Conservation (phyloP, 2,113 vertebrate genomes). For the Balaeniceps rex region DNA sequence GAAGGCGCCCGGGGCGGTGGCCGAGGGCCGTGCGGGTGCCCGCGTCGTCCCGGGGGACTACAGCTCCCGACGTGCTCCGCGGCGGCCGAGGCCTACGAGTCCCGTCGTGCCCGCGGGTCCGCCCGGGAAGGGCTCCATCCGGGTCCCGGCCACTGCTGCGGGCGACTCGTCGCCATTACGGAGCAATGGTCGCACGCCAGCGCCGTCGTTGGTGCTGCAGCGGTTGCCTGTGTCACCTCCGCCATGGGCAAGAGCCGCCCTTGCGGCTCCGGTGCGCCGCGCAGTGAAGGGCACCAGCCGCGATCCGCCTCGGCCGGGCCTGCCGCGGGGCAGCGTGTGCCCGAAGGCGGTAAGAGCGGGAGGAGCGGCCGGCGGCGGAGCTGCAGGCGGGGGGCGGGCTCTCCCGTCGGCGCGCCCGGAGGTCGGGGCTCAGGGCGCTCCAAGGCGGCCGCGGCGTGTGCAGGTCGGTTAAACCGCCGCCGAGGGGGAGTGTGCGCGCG, state of each 20-base stretch:
- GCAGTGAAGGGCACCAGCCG: slow-evolving; percentile 70
- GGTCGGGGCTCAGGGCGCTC: not conserved
- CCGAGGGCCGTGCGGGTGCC: too few species aligned
- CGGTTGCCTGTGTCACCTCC: slow-evolving; percentile 23
- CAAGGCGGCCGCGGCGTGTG: not conserved
- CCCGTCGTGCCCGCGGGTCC: too few species aligned
- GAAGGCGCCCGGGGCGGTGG: too few species aligned
- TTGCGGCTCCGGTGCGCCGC: not conserved
- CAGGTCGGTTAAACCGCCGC: not conserved
- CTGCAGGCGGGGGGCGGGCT: not conserved
- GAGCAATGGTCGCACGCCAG: slow-evolving; percentile 20
- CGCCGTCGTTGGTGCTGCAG: slow-evolving; percentile 53
- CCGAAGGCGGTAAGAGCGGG: slow-evolving; percentile 73
- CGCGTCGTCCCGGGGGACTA: too few species aligned
- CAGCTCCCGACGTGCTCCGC: too few species aligned
- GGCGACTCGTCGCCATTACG: slow-evolving; percentile 61
- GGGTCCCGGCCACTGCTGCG: too few species aligned
- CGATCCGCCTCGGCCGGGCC: slow-evolving; percentile 76
- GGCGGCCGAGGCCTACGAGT: too few species aligned
- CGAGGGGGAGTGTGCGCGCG: not conserved
- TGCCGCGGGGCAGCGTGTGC: slow-evolving; percentile 72
- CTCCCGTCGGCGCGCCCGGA: not conserved
- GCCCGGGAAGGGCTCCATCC: too few species aligned
- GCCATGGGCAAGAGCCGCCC: slow-evolving; percentile 58
- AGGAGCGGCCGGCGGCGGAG: not conserved